These are phyloP conservation scores for Homalodisca vitripennis DNA, from an alignment of 1,140 invertebrate genomes.

Conservation along the genomic window DNA sequence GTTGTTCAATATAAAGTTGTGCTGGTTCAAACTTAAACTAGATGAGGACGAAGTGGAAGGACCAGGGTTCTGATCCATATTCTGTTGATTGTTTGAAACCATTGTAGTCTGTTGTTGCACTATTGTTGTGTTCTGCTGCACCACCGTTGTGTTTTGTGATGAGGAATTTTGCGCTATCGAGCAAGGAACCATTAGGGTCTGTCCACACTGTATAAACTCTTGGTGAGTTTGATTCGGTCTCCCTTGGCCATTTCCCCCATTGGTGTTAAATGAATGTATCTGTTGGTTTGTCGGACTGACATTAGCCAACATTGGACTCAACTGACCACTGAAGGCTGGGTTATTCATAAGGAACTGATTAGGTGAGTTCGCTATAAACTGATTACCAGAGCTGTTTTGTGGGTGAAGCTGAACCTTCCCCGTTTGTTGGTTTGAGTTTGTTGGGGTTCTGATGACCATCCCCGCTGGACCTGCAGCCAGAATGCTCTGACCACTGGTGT, in stretches of 20 bases:
- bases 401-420: constrained; percentile 32
- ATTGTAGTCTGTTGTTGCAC: constrained; percentile 66
- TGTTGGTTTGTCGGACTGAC: constrained; percentile 65
- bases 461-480: constrained; percentile 67
- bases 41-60: constrained; percentile 32
- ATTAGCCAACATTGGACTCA: constrained; percentile 73
- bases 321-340: constrained; percentile 65
- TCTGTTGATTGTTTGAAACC: constrained; percentile 65
- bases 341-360: constrained; percentile 74
- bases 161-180: constrained; percentile 59
- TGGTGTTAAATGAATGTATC: constrained; percentile 28
- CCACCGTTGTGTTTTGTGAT: constrained; percentile 47
- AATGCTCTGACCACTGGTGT: constrained; percentile 60
- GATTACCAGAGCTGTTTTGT: constrained; percentile 32
- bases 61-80: constrained; percentile 23
- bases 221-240: constrained; percentile 42
- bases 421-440: constrained; percentile 33
- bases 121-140: constrained; percentile 67
- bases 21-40: constrained; percentile 38
- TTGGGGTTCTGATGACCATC: constrained; percentile 72
- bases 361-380: constrained; percentile 53
- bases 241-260: constrained; percentile 16
- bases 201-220: constrained; percentile 64
- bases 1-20: constrained; percentile 41
- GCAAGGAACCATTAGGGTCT: constrained; percentile 63